Conservation (phyloP, 1,140 invertebrate species). For the Sitodiplosis mosellana region DNA sequence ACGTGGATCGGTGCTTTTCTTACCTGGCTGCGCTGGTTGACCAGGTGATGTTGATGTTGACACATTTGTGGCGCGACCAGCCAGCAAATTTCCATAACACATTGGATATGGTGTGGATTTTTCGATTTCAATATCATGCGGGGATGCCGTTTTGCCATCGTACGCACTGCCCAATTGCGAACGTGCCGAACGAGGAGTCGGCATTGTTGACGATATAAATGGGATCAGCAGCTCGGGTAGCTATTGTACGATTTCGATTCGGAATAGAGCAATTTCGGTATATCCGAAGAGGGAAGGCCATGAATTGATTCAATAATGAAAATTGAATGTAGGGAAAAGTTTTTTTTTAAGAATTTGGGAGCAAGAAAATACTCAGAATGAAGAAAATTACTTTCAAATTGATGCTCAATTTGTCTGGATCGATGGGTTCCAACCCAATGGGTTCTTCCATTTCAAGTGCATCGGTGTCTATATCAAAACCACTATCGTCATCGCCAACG, state of each 20-base stretch:
- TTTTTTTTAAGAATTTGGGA: not conserved
- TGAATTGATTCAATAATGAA: not conserved
- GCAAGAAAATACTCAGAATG: not conserved
- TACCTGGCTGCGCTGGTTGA: constrained; percentile 19
- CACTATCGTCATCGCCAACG: not conserved
- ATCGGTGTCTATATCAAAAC: not conserved
- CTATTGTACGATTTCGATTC: too few relatives aligned
- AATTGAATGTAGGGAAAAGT: not conserved
- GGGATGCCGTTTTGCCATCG: constrained; percentile 7
- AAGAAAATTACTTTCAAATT: too few relatives aligned
- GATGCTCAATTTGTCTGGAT: too few relatives aligned
- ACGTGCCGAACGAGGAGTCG: constrained; percentile 7
- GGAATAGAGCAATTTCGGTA: too few relatives aligned
- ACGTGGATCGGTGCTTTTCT: not conserved
- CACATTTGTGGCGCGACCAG: constrained; percentile 18
- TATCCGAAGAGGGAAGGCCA: too few relatives aligned
- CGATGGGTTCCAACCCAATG: too few relatives aligned
- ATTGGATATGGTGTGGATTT: constrained; percentile 22
- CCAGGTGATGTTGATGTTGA: constrained; percentile 20
- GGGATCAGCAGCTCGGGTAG: not conserved
- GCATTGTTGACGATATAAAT: not conserved
- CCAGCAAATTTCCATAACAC: constrained; percentile 23
- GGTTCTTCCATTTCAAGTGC: not conserved
- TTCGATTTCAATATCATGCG: constrained; percentile 7
- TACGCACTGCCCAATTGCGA: constrained; percentile 5